A percentile compares a stretch with the other conserved stretches of the same genome.
phyloP scores from a whole-genome alignment of 1,140 invertebrate genomes.

The Tetramorium parvispinum region DNA sequence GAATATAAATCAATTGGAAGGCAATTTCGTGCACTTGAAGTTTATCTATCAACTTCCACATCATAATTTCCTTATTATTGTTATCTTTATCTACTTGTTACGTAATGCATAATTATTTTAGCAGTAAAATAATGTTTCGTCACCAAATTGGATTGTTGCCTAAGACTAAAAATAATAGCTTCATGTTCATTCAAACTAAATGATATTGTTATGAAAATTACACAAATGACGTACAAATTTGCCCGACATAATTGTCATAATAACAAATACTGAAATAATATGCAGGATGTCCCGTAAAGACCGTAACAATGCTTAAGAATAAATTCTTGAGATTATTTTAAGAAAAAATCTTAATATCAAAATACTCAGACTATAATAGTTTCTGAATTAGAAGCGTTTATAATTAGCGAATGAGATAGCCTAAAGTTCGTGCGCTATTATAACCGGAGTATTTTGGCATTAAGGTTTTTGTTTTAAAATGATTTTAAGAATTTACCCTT shows the following conservation, averaged over 20 bases:
- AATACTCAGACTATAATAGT: too few species aligned
- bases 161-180: not conserved
- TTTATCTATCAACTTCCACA: not conserved
- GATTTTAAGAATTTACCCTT: too few species aligned
- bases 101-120: not conserved
- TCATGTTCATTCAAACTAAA: not conserved
- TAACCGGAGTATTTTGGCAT: too few species aligned
- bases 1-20: not conserved
- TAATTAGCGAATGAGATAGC: too few species aligned
- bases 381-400: too few species aligned
- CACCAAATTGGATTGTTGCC: not conserved
- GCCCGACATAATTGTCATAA: not conserved
- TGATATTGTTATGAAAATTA: conserved; percentile 2
- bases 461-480: too few species aligned
- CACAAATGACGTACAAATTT: not conserved
- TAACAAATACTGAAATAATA: not conserved
- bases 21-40: not conserved
- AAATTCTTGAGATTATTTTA: too few species aligned
- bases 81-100: not conserved
- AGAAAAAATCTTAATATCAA: too few species aligned
- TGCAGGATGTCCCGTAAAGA: too few species aligned
- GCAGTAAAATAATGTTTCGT: conserved; percentile 9
- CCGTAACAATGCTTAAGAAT: too few species aligned
- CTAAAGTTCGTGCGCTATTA: too few species aligned
- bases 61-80: not conserved